Evolutionary conservation across 2,113 vertebrate species (phyloP).

Genomic region (Centropus bengalensis): DNA sequence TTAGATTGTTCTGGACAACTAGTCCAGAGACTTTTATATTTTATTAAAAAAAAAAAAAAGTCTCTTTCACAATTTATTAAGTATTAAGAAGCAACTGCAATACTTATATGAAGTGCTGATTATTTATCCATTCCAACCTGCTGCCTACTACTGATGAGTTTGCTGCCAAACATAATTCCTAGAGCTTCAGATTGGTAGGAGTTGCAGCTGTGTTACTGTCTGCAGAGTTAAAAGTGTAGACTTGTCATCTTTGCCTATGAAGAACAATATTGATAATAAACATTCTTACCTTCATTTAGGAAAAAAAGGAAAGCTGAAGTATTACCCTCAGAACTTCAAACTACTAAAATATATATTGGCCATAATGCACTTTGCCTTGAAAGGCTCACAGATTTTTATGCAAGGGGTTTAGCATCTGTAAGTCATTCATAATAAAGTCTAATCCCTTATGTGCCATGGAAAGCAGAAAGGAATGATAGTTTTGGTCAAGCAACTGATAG

Average conservation of each 20-base stretch:
- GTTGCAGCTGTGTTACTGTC: neutral
- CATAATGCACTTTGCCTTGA: neutral
- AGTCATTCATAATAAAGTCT: neutral
- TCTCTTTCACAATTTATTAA: neutral
- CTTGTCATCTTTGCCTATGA: neutral
- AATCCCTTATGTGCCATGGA: neutral
- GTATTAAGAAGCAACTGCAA: neutral
- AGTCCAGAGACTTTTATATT: neutral
- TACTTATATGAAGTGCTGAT: neutral
- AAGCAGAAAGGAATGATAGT: neutral
- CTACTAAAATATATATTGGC: neutral
- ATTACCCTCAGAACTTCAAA: neutral
- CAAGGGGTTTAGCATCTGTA: neutral
- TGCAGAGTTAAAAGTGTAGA: neutral
- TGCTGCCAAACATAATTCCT: neutral
- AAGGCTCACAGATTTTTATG: neutral
- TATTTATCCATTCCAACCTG: neutral
- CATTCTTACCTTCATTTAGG: neutral
- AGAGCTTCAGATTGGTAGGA: neutral
- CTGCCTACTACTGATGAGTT: neutral
- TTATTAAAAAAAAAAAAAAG: fast-evolving
- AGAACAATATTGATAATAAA: neutral
- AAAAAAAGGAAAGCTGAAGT: neutral
- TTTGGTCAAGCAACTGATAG: neutral
- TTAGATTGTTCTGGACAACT: neutral